Evolutionary conservation across 2,113 vertebrate species (phyloP), one percentile per base, ranked within the genome.

Genomic region (Calypte anna): DNA sequence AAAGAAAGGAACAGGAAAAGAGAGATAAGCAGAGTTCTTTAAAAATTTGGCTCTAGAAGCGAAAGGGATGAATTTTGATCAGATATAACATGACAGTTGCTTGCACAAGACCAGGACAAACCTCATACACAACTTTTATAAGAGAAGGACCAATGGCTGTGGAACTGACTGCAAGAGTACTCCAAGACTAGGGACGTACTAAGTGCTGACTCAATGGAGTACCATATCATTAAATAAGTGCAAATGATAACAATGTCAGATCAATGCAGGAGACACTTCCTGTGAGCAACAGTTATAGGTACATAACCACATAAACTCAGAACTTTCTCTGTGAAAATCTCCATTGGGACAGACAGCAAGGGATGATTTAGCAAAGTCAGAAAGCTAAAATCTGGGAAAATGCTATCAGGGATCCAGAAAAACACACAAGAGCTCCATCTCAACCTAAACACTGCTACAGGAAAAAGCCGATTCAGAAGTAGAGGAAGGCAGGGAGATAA

Each of bases 41-140:
- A 20, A 50, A 74, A 63, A 53, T 1, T 10, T 61, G 36, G 44
- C 23, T 78, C 73, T 50, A 72, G 68, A 91, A 59, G 62, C 20
- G 78, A 89, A 82, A 58, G 8, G 10, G 40, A 57, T 69, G 0
- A 53, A 62, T 54, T 86, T 74, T 50, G 15, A 54, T 40, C 4
- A 31, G 13, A 8, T 46, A 22, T 14, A 79, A 57, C 0, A 1
- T 0, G 2, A 82, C 31, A n/a, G 9, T 50, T 63, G 18, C 30
- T 72, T 82, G 57, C 40, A 86, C 51, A 36, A 48, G 48, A 57
- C 61, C 4, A 53, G 40, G 40, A 61, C 25, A 72, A 70, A 81
- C 44, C 30, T 75, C 53, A 75, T 14, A 6, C 0, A 55, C 7
- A 74, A 3, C 27, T 83, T 67, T 9, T 15, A 11, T 7, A 81